A percentile compares a stretch with the other conserved stretches of the same genome.
phyloP scores from a whole-genome alignment of 2,888 invertebrate species.

The Timema cristinae region DNA sequence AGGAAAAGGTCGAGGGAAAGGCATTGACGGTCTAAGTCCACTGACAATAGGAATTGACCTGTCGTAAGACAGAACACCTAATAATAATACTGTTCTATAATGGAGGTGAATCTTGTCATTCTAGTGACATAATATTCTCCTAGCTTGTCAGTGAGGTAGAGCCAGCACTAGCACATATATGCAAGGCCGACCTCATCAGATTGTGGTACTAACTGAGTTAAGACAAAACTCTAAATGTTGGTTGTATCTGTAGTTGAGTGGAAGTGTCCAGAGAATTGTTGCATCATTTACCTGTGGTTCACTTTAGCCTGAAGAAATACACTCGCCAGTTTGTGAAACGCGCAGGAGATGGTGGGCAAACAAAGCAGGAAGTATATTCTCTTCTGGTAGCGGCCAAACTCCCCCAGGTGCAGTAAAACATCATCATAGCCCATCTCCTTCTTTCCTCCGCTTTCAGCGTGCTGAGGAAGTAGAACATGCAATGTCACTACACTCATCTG shows the following conservation, averaged over 20 bases:
- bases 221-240: too few relatives aligned
- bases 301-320: conserved; percentile 66
- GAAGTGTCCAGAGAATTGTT: background rate
- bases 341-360: conserved; percentile 66
- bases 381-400: conserved; percentile 67
- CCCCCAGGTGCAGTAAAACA: conserved; percentile 61
- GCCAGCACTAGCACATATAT: background rate
- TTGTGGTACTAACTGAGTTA: background rate
- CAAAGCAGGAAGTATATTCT: conserved; percentile 64
- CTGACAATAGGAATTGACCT: too few relatives aligned
- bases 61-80: too few relatives aligned
- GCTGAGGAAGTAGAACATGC: too few relatives aligned
- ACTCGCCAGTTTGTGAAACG: conserved; percentile 68
- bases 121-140: too few relatives aligned
- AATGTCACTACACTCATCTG: too few relatives aligned
- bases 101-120: too few relatives aligned
- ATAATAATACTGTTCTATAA: too few relatives aligned
- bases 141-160: too few relatives aligned
- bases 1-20: too few relatives aligned
- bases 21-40: too few relatives aligned
- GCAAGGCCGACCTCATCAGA: background rate
- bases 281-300: conserved; percentile 51
- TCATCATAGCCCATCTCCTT: conserved; percentile 64
- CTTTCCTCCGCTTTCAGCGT: too few relatives aligned
- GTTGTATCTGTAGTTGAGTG: background rate